Percentiles rank a stretch among this genome's conserved stretches.
Conservation (phyloP, 1,140 invertebrate genomes). For the Eriosoma lanigerum region DNA sequence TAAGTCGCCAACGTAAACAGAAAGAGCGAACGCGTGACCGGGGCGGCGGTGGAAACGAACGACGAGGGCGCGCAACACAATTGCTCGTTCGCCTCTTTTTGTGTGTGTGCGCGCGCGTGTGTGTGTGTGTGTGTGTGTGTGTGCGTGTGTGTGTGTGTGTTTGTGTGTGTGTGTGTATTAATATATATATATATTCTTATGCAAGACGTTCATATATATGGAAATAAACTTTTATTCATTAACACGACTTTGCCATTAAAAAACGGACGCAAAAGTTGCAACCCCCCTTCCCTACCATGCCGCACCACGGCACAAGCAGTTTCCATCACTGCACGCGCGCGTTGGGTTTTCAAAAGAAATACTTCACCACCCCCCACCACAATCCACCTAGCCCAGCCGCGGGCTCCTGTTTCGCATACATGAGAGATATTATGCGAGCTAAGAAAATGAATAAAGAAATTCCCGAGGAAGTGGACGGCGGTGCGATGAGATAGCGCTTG, state of each 20-base stretch:
- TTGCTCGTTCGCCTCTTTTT: constrained; percentile 49
- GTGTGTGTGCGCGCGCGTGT: not conserved
- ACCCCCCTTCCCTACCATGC: not conserved
- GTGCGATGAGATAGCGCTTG: constrained; percentile 30
- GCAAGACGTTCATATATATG: constrained; percentile 27
- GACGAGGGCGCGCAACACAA: constrained; percentile 4
- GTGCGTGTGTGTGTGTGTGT: not conserved
- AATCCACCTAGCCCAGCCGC: not conserved
- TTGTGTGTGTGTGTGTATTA: too few relatives aligned
- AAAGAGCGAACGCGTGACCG: not conserved
- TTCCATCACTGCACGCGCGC: not conserved
- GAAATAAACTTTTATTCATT: constrained; percentile 53
- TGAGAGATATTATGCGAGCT: constrained; percentile 46
- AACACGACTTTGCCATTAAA: constrained; percentile 54
- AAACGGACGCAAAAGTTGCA: constrained; percentile 53
- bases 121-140: too few relatives aligned
- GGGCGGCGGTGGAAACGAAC: not conserved
- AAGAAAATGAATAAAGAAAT: constrained; percentile 51
- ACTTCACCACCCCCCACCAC: not conserved
- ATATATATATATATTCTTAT: not conserved
- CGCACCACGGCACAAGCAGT: not conserved
- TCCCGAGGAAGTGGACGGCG: constrained; percentile 38
- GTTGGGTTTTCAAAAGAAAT: constrained; percentile 50
- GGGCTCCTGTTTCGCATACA: constrained; percentile 51
- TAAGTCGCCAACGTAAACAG: constrained; percentile 50